phyloP scores from a whole-genome alignment of 2,113 vertebrate genomes.

The Lagopus leucura region DNA sequence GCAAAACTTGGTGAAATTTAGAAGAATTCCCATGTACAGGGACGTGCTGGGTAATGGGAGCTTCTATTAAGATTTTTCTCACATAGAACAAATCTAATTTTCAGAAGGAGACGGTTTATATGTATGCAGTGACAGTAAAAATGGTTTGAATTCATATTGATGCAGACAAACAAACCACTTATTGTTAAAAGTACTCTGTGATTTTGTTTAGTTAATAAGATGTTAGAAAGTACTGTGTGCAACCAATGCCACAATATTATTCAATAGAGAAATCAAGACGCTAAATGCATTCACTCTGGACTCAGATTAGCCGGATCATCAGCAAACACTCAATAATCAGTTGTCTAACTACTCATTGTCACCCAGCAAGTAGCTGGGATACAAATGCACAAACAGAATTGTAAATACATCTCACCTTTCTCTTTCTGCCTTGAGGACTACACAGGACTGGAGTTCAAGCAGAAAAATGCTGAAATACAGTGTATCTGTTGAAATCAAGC shows the following conservation, averaged over 20 bases:
- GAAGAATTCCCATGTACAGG: background rate
- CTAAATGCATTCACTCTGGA: background rate
- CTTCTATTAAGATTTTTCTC: background rate
- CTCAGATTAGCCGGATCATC: constrained; percentile 3
- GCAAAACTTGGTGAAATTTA: background rate
- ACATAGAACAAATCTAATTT: background rate
- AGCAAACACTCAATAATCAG: constrained; percentile 50
- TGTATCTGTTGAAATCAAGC: background rate
- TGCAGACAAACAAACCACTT: constrained; percentile 42
- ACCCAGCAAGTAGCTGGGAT: background rate
- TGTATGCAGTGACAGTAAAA: constrained; percentile 1
- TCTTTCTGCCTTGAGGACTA: background rate
- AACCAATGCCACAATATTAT: background rate
- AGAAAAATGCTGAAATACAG: background rate
- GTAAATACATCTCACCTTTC: constrained; percentile 20
- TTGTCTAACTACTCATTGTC: constrained; percentile 31
- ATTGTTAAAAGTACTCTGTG: constrained; percentile 5
- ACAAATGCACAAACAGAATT: constrained; percentile 22
- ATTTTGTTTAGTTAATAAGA: constrained; percentile 40
- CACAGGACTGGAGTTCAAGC: background rate
- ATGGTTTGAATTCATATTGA: constrained; percentile 13
- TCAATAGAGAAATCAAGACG: constrained; percentile 6
- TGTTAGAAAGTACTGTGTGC: background rate
- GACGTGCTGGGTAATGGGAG: background rate
- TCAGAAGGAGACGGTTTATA: background rate